These are phyloP conservation scores for Agrochola circellaris DNA, from an alignment of 2,888 invertebrate genomes.

Conservation along the genomic window DNA sequence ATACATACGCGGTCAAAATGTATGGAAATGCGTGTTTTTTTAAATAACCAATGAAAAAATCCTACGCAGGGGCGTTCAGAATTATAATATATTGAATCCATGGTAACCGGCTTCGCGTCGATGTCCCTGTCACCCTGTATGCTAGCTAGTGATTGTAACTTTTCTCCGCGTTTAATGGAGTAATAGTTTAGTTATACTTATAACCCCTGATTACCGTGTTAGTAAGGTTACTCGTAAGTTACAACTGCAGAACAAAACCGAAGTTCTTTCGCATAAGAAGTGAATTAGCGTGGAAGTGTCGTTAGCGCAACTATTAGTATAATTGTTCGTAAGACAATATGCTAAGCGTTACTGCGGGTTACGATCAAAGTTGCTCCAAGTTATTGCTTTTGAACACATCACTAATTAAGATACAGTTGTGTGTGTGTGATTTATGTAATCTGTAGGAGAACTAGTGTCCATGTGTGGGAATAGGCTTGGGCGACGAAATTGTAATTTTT, in stretches of 20 bases:
- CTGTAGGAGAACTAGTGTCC: background rate
- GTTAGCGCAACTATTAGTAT: constrained; percentile 58
- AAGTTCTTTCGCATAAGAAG: constrained; percentile 50
- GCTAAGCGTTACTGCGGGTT: constrained; percentile 62
- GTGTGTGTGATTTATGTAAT: background rate
- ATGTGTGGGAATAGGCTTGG: background rate
- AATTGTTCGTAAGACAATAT: constrained; percentile 60
- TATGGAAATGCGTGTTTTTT: too few relatives aligned
- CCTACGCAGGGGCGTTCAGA: too few relatives aligned
- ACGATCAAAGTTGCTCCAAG: constrained; percentile 59
- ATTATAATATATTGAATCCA: too few relatives aligned
- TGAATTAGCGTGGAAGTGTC: constrained; percentile 53
- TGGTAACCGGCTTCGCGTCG: too few relatives aligned
- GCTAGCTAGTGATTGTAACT: too few relatives aligned
- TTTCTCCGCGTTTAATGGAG: too few relatives aligned
- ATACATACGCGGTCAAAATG: too few relatives aligned
- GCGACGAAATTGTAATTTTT: background rate
- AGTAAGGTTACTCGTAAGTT: background rate
- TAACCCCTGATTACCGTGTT: constrained; percentile 1
- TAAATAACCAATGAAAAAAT: too few relatives aligned
- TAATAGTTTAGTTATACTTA: too few relatives aligned
- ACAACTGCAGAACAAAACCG: constrained; percentile 16
- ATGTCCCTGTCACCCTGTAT: too few relatives aligned
- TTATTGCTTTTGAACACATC: constrained; percentile 26
- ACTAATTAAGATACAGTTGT: constrained; percentile 28